Evolutionary conservation across 2,888 invertebrate genomes (phyloP), one percentile per base, ranked within the genome.

Genomic region (Shargacucullia verbasci): DNA sequence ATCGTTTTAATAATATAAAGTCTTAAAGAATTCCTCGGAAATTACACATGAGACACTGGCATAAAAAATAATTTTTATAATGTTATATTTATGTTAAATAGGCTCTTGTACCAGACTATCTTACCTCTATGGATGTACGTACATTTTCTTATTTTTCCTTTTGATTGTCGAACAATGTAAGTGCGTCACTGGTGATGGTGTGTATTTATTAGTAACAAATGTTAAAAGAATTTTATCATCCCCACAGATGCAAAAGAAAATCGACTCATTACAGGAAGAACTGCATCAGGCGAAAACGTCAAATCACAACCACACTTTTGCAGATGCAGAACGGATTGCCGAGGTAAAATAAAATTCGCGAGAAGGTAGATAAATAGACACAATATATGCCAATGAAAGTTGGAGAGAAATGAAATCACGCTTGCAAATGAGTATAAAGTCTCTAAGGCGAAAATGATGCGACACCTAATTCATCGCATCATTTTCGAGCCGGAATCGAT

Each of bases 191-290:
- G 84, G 86, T 85, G 85, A 75, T 66, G 85, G 85, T 76, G 31
- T 45, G 7, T 33, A 20, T 64, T 10, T 34, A 14, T 34, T 48
- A 58, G 49, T 11, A 14, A 41, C 11, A 52, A 52, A 53, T 72
- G 47, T 41, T 60, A 58, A 20, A 53, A 72, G 57, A 48, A 63
- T 56, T 40, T 12, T 44, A 13, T 6, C 12, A 70, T 59, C 20
- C 10, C 54, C 59, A 67, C 83, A 95, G 95, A 90, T 95, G 88
- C 94, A 95, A 84, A 88, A 88, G 45, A 95, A 94, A 84, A 91
- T 95, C 77, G 88, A 89, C 54, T 79, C 91, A 11, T 83, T 95
- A 63, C 91, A 95, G 82, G 81, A 78, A 20, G 92, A 94, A 76
- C 76, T 95, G 71, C 84, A 87, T 53, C 88, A 92, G 58, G 81